These are phyloP conservation scores for Micronycteris hirsuta DNA, from an alignment of 2,113 vertebrate genomes.

Conservation along the genomic window DNA sequence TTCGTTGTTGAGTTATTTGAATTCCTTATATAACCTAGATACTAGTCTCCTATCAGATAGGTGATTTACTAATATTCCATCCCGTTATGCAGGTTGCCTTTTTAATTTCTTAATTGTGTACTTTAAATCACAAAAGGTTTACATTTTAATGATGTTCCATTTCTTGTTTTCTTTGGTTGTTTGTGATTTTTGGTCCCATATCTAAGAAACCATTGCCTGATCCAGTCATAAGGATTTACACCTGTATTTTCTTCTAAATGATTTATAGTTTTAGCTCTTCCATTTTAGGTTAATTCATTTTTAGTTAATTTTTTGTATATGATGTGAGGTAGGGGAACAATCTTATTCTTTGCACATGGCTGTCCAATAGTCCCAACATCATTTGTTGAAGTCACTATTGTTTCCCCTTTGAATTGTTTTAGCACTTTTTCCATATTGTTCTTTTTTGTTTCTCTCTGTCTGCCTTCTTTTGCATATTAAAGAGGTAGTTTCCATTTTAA, in stretches of 20 bases:
- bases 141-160: neutral
- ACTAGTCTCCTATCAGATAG: no score
- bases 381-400: neutral
- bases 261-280: neutral
- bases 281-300: neutral
- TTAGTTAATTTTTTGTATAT: neutral
- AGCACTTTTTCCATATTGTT: neutral
- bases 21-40: neutral
- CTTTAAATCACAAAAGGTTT: neutral
- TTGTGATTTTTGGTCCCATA: neutral
- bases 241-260: neutral
- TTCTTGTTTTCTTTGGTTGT: neutral
- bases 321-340: neutral
- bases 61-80: neutral
- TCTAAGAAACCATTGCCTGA: neutral
- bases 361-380: accelerated
- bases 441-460: neutral
- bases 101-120: neutral
- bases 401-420: neutral
- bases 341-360: neutral
- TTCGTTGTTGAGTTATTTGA: neutral
- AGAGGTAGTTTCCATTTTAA: neutral
- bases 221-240: neutral
- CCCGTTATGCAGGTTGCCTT: neutral
- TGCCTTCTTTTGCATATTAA: neutral